Evolutionary conservation across 2,113 vertebrate genomes (phyloP), one percentile per base, ranked within the genome.

Genomic region (Sylvietta virens): DNA sequence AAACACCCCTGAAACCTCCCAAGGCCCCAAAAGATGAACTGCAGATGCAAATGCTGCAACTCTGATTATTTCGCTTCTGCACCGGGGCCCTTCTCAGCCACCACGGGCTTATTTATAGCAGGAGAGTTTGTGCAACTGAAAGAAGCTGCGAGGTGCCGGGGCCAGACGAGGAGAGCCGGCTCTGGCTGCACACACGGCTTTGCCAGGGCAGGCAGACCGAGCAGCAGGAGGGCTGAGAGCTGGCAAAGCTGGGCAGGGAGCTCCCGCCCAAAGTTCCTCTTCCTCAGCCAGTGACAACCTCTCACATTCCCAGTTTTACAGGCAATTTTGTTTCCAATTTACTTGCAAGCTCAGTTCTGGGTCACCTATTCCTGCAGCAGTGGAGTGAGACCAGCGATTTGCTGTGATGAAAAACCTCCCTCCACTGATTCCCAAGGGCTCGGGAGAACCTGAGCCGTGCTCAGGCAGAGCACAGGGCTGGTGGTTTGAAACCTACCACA

Each of bases 311-410:
- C 48, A 21, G 2, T 58, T 83, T 53, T 23, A 33, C 51, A 50
- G 39, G 50, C 64, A 70, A 19, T 10, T 4, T 4, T 11, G 6
- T 48, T 86, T 56, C 51, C 28, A 35, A 20, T 61, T 83, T 47
- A 9, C 50, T 64, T 24, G 57, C 28, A 57, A 48, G n/a, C 30
- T 86, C 50, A 26, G 19, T 21, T 57, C 42, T 23, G 42, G n/a
- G 30, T 37, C 74, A 28, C 10, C 37, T 53, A 9, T 17, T 65
- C 60, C 77, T 37, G 48, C 61, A 44, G 90, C 54, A 48, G 24
- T 0, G 2, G 21, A 58, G 56, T 0, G 8, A 57, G 62, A 81
- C 5, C 31, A 26, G 42, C 1, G 0, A 31, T 57, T 50, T 2
- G 2, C 65, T 42, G 60, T 27, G 67, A 10, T 21, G 4, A 3